These are phyloP conservation scores for Atethmia centrago DNA, from an alignment of 2,888 invertebrate species.

Conservation along the genomic window DNA sequence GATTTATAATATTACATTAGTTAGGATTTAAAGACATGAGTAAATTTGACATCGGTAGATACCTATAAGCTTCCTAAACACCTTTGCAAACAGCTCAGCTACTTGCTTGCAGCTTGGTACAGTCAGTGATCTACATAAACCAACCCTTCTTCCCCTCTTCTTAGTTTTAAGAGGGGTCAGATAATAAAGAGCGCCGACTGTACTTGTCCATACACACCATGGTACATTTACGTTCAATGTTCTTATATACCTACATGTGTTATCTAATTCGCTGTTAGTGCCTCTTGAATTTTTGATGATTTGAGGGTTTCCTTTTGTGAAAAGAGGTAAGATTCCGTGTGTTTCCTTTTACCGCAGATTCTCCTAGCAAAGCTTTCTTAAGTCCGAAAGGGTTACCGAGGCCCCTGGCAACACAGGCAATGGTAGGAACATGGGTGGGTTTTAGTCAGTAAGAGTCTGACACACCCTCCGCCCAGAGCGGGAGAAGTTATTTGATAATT, in stretches of 20 bases:
- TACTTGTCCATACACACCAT: not conserved
- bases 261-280: conserved; percentile 29
- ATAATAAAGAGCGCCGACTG: too few relatives aligned
- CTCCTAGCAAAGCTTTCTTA: not conserved
- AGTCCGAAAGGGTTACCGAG: too few relatives aligned
- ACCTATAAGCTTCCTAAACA: not conserved
- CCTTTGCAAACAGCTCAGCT: conserved; percentile 7
- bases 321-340: conserved; percentile 14
- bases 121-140: too few relatives aligned
- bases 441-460: too few relatives aligned
- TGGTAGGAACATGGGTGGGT: too few relatives aligned
- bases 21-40: not conserved
- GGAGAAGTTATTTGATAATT: too few relatives aligned
- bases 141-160: too few relatives aligned
- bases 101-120: not conserved
- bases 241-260: not conserved
- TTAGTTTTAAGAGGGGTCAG: too few relatives aligned
- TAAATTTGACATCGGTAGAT: not conserved
- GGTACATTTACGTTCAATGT: not conserved
- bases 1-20: too few relatives aligned
- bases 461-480: too few relatives aligned
- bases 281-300: conserved; percentile 30
- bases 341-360: conserved; percentile 1
- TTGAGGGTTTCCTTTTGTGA: conserved; percentile 16
- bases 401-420: too few relatives aligned